Percentiles rank a stretch among this genome's conserved stretches.
These are phyloP conservation scores for Caerostris darwini DNA, from an alignment of 1,140 invertebrate genomes.

Conservation along the genomic window DNA sequence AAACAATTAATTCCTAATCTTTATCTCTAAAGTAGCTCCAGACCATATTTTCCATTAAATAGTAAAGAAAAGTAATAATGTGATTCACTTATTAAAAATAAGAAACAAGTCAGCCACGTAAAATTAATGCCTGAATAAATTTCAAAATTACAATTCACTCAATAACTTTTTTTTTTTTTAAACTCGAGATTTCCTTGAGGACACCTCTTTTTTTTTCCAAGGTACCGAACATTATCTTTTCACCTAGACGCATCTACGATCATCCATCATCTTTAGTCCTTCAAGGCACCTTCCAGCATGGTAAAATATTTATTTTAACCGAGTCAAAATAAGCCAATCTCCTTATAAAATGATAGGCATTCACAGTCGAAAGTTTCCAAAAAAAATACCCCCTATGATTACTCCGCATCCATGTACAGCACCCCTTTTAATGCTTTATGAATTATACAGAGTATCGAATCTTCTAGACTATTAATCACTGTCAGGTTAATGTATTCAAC, in stretches of 20 bases:
- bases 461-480: constrained; percentile 1
- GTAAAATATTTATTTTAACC: neutral
- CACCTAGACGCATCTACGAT: neutral
- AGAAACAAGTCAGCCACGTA: too few relatives aligned
- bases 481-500: constrained; percentile 35
- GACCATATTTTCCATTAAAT: too few relatives aligned
- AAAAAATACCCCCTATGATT: neutral
- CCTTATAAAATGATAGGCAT: neutral
- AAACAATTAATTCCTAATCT: too few relatives aligned
- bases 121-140: too few relatives aligned
- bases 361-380: neutral
- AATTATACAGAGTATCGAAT: constrained; percentile 1
- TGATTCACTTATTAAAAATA: too few relatives aligned
- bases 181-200: too few relatives aligned
- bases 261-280: neutral
- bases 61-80: too few relatives aligned
- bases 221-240: neutral
- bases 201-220: too few relatives aligned
- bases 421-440: neutral
- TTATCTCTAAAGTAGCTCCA: too few relatives aligned
- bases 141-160: too few relatives aligned
- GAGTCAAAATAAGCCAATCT: neutral
- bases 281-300: neutral
- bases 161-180: too few relatives aligned
- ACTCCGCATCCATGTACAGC: neutral